Evolutionary conservation across 2,113 vertebrate genomes (phyloP), one percentile per base, ranked within the genome.

Genomic region (Rhegmatorhina hoffmannsi): DNA sequence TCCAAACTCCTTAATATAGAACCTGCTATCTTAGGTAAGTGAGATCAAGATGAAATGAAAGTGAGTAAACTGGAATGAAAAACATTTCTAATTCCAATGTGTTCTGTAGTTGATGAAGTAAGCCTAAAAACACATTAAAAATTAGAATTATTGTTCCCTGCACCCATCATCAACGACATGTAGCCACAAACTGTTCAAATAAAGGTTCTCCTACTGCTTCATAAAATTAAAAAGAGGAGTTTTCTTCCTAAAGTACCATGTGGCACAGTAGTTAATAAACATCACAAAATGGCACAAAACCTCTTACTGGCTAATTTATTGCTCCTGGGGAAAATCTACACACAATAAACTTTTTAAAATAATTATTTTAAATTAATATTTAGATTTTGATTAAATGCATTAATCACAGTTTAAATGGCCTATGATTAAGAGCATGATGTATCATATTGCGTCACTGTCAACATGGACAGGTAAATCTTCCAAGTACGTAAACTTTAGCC

Each of bases 281-380:
- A 67, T 44, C 33, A 92, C 26, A 86, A 60, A 92, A 67, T 26
- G 66, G 40, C 50, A 66, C 50, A 55, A 90, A 94, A 81, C 25
- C 58, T 89, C 68, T 70, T 78, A 75, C 29, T 60, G 47, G 69
- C 24, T 89, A 82, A 94, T 82, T 87, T 89, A 72, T 56, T 81
- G 64, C 49, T 69, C 68, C 25, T 34, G 36, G 44, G 56, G 4
- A 58, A 92, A 92, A 76, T 83, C 26, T 21, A 63, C 38, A 94
- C 38, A 60, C 17, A 83, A 66, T 4, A 70, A 88, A 60, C 69
- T 56, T 89, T 96, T 77, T 96, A n/a, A n/a, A n/a, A 59, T 73
- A 21, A 31, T 84, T 91, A 68, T 89, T 78, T 95, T 93, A 80
- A 81, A 62, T 84, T 89, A 73, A 67, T 75, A 87, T 84, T 85